A percentile compares a stretch with the other conserved stretches of the same genome.
phyloP scores from a whole-genome alignment of 2,113 vertebrate species.

The Rhagologus leucostigma region DNA sequence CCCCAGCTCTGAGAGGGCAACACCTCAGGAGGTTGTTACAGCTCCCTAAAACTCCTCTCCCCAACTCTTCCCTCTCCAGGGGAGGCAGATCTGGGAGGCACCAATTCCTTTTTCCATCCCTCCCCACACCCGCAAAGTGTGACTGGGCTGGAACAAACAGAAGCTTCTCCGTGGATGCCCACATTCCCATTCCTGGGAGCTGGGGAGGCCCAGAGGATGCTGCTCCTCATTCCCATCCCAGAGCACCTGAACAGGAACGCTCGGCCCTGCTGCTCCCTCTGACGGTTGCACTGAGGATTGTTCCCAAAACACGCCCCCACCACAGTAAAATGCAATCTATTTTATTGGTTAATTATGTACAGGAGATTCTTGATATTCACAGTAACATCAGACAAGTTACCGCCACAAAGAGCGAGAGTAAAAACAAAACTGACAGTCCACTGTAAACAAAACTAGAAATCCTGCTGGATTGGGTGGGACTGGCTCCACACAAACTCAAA shows the following conservation, averaged over 20 bases:
- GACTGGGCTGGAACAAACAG: background rate
- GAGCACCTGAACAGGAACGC: background rate
- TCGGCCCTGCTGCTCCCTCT: background rate
- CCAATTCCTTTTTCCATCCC: background rate
- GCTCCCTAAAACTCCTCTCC: background rate
- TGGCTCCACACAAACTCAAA: constrained; percentile 17
- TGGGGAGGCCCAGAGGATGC: background rate
- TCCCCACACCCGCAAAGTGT: background rate
- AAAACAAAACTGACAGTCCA: constrained; percentile 27
- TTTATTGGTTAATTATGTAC: constrained; percentile 66
- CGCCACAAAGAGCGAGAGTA: background rate
- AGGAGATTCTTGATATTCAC: constrained; percentile 36
- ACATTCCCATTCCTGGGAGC: rapidly evolving
- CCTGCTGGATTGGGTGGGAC: background rate
- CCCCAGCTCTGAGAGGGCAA: background rate
- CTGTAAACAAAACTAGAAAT: constrained; percentile 33
- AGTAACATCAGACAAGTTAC: background rate
- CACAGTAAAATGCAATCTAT: constrained; percentile 26
- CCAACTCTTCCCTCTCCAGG: rapidly evolving
- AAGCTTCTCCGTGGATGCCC: background rate
- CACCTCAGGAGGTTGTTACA: background rate
- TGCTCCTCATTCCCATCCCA: background rate
- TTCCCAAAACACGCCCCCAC: background rate
- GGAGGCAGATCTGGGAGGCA: background rate
- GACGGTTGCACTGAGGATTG: background rate